phyloP scores from a whole-genome alignment of 2,113 vertebrate species.

The Hemicordylus capensis region DNA sequence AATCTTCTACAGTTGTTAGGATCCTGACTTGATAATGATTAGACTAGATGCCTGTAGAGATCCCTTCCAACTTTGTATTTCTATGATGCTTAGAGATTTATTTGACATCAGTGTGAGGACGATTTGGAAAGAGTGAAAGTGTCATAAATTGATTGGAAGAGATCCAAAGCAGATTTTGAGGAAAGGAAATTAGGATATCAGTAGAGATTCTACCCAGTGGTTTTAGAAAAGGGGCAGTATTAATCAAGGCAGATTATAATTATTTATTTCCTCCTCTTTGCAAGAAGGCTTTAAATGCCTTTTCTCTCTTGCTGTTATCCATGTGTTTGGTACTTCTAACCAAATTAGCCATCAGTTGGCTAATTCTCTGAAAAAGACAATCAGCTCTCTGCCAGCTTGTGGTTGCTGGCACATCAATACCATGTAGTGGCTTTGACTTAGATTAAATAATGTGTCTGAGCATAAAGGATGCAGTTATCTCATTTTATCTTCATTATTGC shows the following conservation, averaged over 20 bases:
- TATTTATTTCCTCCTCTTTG: background rate
- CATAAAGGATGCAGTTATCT: background rate
- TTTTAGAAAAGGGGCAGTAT: background rate
- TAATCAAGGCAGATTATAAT: background rate
- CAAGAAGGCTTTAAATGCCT: background rate
- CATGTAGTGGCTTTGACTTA: background rate
- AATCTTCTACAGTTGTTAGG: background rate
- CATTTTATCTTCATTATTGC: background rate
- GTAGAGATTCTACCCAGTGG: background rate
- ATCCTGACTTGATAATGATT: background rate
- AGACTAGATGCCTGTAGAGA: background rate
- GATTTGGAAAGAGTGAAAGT: background rate
- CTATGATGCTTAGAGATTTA: background rate
- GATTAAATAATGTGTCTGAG: background rate
- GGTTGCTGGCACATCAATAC: background rate
- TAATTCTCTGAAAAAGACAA: background rate
- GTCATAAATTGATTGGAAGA: background rate
- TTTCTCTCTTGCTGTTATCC: background rate
- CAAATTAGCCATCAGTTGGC: background rate
- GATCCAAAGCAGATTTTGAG: background rate
- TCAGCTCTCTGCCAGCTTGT: background rate
- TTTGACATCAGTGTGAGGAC: background rate
- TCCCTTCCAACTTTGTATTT: background rate
- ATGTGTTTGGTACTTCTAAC: background rate
- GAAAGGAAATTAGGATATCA: background rate